Conservation (phyloP, 37 sponge, comb jelly and placozoan species). For the Beroe forskalii region DNA sequence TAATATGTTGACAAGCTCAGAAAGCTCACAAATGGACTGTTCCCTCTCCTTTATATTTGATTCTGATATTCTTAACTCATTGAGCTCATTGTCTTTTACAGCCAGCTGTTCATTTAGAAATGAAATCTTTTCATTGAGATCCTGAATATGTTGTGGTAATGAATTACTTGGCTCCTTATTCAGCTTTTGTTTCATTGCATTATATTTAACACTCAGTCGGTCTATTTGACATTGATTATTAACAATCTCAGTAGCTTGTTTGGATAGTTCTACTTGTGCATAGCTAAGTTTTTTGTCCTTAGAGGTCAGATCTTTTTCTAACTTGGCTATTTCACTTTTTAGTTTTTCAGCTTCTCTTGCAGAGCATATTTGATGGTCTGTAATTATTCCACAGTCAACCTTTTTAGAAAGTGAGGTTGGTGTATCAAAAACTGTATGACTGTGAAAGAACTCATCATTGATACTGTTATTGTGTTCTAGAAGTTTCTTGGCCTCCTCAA, state of each 20-base stretch:
- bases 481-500: not conserved
- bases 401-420: not conserved
- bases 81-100: not conserved
- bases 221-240: conserved; percentile 32
- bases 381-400: not conserved
- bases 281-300: conserved; percentile 12
- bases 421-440: too few relatives aligned
- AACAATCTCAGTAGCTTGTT: conserved; percentile 23
- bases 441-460: not conserved
- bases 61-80: conserved; percentile 17
- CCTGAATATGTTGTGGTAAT: not conserved
- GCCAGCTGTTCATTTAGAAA: not conserved
- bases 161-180: not conserved
- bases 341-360: not conserved
- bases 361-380: not conserved
- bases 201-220: not conserved
- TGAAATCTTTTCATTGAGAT: not conserved
- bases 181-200: not conserved
- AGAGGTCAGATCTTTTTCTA: not conserved
- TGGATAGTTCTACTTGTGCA: not conserved
- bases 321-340: not conserved
- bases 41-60: not conserved
- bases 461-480: not conserved
- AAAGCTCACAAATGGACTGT: not conserved
- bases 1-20: conserved; percentile 33